Base-by-base conservation (phyloP, 2,888 invertebrate genomes). In the Spisula solida region DNA sequence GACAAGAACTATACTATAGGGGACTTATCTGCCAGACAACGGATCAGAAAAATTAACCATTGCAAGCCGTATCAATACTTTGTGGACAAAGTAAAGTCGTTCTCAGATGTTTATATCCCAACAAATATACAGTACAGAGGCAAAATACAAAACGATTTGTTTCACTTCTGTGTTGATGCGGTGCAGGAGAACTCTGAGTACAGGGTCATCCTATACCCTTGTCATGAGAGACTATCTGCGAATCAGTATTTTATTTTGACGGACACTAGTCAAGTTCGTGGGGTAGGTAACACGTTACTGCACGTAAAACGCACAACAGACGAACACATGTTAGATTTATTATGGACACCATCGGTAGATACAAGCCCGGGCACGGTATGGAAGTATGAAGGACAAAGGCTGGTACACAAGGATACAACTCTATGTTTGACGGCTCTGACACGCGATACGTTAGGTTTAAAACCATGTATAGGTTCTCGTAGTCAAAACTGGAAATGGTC, bases 61-160 rank as follows among this genome's bases (percentile, higher is more conserved):
- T 66, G 90, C 55, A 88, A 88, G 48, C 87, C 90, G 41, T 90
- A 88, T 60, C 56, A 85, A 31, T 85, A 85, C 47, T 90, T 85
- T 47, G 29, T 88, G 2, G 87, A 90, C 25, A 85, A 41, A 20
- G 78, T 90, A 18, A 48, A 51, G 47, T 34, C 80, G 20, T 79
- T 90, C 25, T 90, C 90, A 0, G 70, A 88, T 25, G 88, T 90
- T 0, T 90, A 80, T 75, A 51, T 90, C 25, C 87, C 88, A 12
- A 48, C 16, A 0, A 31, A 82, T 12, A 31, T 82, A 29, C 31
- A 41, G 14, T 78, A 48, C 25, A 48, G 55, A 34, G 87, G 90
- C 5, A 31, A n/a, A 10, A 66, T 90, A 18, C 34, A 75, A 25
- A 90, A 82, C 70, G n/a, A n/a, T 16, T 47, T 55, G 12, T 41